Conservation (phyloP, 2,888 invertebrate species). For the Epiperipatus broadwayi region DNA sequence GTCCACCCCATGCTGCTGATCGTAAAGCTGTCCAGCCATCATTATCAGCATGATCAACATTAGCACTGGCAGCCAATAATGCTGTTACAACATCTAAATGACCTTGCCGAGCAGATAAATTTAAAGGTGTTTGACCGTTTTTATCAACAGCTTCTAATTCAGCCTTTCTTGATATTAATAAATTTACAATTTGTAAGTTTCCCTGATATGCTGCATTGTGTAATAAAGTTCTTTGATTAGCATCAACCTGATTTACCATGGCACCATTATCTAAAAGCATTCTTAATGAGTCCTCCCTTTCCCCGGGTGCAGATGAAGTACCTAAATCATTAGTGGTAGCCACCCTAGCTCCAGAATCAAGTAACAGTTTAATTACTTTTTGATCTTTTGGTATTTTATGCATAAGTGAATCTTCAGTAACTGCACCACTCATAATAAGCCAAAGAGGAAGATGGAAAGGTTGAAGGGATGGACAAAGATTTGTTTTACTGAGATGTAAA, state of each 20-base stretch:
- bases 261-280: conserved; percentile 26
- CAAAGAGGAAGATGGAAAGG: conserved; percentile 48
- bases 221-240: conserved; percentile 45
- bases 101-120: conserved; percentile 57
- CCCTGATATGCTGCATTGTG: conserved; percentile 57
- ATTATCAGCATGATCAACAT: conserved; percentile 53
- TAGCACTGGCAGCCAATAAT: conserved; percentile 41
- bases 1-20: conserved; percentile 90
- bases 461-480: conserved; percentile 23
- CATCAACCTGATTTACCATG: conserved; percentile 36
- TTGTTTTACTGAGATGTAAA: conserved; percentile 30
- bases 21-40: conserved; percentile 78
- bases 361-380: conserved; percentile 34
- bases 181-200: conserved; percentile 44
- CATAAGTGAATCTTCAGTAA: conserved; percentile 19
- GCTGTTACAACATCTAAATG: conserved; percentile 45
- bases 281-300: conserved; percentile 15
- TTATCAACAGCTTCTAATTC: conserved; percentile 43
- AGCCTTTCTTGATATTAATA: conserved; percentile 38
- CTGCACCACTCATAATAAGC: conserved; percentile 48
- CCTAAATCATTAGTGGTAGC: conserved; percentile 26
- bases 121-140: conserved; percentile 65
- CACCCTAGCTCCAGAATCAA: conserved; percentile 48
- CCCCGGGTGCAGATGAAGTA: conserved; percentile 21
- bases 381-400: conserved; percentile 16